phyloP scores from a whole-genome alignment of 1,140 invertebrate genomes.

The Caenorhabditis brenneri region DNA sequence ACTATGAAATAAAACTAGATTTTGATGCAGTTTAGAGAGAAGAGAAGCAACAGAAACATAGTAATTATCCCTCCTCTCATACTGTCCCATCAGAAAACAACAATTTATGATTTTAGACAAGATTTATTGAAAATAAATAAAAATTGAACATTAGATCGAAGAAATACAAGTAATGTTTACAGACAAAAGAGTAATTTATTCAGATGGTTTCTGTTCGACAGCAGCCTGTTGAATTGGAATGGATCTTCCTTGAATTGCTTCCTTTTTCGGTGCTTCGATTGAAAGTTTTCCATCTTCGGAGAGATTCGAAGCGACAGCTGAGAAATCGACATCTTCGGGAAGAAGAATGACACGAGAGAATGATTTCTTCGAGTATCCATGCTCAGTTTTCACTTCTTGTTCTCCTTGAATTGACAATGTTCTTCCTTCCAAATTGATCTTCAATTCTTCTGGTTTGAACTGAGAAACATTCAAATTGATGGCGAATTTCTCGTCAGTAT shows the following conservation, averaged over 20 bases:
- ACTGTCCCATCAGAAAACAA: no score
- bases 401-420: conserved; percentile 22
- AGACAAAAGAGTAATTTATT: neutral
- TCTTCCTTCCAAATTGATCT: conserved; percentile 36
- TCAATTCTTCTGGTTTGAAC: conserved; percentile 40
- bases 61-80: no score
- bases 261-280: conserved; percentile 43
- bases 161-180: no score
- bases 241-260: neutral
- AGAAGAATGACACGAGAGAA: conserved; percentile 25
- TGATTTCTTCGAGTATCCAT: conserved; percentile 31
- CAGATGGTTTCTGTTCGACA: neutral
- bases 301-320: neutral
- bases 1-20: no score
- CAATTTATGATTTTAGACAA: no score
- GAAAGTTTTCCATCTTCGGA: conserved; percentile 33
- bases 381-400: neutral
- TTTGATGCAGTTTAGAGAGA: no score
- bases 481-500: neutral
- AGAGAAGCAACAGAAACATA: no score
- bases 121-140: no score
- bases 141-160: no score
- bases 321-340: conserved; percentile 32
- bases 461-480: conserved; percentile 12
- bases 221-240: neutral